phyloP scores from a whole-genome alignment of 2,797 vertebrate genomes.

The Girardinus metallicus region DNA sequence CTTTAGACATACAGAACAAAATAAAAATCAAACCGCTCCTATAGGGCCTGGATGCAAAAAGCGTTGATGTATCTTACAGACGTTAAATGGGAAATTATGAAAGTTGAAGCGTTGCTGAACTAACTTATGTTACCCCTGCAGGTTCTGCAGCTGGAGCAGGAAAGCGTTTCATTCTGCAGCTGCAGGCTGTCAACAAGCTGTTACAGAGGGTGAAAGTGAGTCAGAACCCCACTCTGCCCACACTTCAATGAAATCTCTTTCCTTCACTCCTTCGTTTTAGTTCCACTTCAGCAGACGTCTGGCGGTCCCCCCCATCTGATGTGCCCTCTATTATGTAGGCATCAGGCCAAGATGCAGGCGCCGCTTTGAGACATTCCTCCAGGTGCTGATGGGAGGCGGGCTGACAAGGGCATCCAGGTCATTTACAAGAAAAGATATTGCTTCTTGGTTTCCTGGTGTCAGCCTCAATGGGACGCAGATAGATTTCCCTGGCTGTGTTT shows the following conservation, averaged over 20 bases:
- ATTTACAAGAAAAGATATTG: conserved; percentile 63
- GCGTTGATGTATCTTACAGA: neutral
- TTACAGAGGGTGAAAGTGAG: conserved; percentile 60
- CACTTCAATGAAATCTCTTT: conserved; percentile 49
- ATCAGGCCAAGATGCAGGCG: conserved; percentile 38
- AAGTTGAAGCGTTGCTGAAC: neutral
- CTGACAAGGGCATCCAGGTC: conserved; percentile 64
- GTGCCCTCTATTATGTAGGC: conserved; percentile 66
- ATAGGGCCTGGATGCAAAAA: no score
- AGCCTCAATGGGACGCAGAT: conserved; percentile 46
- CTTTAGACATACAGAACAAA: neutral
- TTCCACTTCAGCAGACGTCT: conserved; percentile 54
- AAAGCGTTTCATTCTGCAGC: conserved; percentile 39
- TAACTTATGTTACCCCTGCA: conserved; percentile 19
- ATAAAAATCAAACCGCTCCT: neutral
- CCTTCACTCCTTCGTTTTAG: conserved; percentile 42
- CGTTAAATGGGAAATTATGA: neutral
- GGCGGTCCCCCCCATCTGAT: conserved; percentile 45
- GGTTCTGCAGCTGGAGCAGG: conserved; percentile 50
- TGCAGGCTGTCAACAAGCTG: conserved; percentile 74
- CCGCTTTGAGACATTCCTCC: conserved; percentile 40
- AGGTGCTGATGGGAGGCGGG: conserved; percentile 54
- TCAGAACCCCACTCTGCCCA: conserved; percentile 49
- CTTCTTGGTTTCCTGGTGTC: conserved; percentile 56
- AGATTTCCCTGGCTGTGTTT: conserved; percentile 50